Evolutionary conservation across 1,140 invertebrate species (phyloP), one percentile per base, ranked within the genome.

Genomic region (Penaeus japonicus): DNA sequence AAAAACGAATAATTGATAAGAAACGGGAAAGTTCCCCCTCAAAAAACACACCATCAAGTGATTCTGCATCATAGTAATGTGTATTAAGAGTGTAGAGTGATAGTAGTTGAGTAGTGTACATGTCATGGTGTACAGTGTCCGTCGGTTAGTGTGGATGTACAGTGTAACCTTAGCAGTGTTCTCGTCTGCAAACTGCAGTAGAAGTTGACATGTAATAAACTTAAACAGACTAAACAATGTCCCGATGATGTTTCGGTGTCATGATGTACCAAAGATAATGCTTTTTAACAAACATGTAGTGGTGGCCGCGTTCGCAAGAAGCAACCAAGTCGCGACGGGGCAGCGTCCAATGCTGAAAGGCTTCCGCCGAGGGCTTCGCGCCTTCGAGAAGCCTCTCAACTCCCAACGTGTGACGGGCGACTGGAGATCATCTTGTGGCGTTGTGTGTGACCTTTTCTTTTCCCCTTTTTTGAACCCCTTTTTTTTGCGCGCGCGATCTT

Each of bases 201-300:
- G 70, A 73, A 73, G 70, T 73, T 73, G 70, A 73, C 27, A 27
- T 73, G 70, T 73, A 32, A 30, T 30, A 73, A 73, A 73, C 70
- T 73, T 18, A 73, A 73, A 73, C 70, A 73, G 35, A 73, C 27
- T 73, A 73, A 73, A 30, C 27, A 73, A 73, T 73, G 70, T 73
- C 70, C 70, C 70, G 70, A 73, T 73, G 70, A 32, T 73, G 70
- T 73, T 27, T 73, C 70, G 70, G 27, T 73, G 70, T 73, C 70
- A 73, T 73, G 70, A 73, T 73, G 70, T 73, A 73, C 70, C 70
- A 73, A 73, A 73, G 70, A 73, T 73, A 47, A 73, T 73, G 70
- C 70, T 73, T 73, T 30, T 73, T 47, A 30, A 32, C 35, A 73
- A 17, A 73, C 27, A 73, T 32, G 17, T 73, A 32, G 27, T 30